phyloP scores from a whole-genome alignment of 2,113 vertebrate genomes.

The Stigmatopora argus region DNA sequence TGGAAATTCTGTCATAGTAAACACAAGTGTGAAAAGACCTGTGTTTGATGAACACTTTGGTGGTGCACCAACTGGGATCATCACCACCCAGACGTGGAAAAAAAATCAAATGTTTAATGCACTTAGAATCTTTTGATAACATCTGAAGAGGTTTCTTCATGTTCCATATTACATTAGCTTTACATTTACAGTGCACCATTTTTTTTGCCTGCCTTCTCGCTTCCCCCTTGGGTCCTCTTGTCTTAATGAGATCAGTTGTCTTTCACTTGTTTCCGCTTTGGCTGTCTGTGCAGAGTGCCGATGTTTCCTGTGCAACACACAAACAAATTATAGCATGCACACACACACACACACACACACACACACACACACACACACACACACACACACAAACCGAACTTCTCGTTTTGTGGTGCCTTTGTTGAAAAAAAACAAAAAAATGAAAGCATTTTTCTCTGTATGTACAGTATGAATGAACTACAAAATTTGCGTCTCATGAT shows the following conservation, averaged over 20 bases:
- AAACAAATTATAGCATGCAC: too few species aligned
- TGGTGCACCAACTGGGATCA: neutral
- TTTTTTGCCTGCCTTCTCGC: slow-evolving; percentile 10
- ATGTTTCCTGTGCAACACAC: slow-evolving; percentile 27
- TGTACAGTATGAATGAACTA: too few species aligned
- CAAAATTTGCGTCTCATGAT: neutral
- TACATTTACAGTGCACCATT: slow-evolving; percentile 11
- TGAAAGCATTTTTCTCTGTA: too few species aligned
- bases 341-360: neutral
- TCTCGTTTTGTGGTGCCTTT: too few species aligned
- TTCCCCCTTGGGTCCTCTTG: slow-evolving; percentile 12
- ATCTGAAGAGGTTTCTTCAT: slow-evolving; percentile 36
- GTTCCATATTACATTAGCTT: slow-evolving; percentile 24
- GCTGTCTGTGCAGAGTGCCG: slow-evolving; percentile 31
- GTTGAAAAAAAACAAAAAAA: too few species aligned
- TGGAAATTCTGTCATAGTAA: slow-evolving; percentile 42
- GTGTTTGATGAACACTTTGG: neutral
- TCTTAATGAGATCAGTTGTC: slow-evolving; percentile 45
- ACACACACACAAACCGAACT: neutral
- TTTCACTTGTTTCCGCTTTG: slow-evolving; percentile 46
- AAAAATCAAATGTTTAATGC: neutral
- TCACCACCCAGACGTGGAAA: neutral
- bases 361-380: neutral
- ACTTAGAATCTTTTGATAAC: slow-evolving; percentile 6
- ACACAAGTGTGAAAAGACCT: slow-evolving; percentile 9